Percentiles rank a stretch among this genome's conserved stretches.
Conservation (phyloP, 1,140 invertebrate species). For the Stegodyphus dumicola region DNA sequence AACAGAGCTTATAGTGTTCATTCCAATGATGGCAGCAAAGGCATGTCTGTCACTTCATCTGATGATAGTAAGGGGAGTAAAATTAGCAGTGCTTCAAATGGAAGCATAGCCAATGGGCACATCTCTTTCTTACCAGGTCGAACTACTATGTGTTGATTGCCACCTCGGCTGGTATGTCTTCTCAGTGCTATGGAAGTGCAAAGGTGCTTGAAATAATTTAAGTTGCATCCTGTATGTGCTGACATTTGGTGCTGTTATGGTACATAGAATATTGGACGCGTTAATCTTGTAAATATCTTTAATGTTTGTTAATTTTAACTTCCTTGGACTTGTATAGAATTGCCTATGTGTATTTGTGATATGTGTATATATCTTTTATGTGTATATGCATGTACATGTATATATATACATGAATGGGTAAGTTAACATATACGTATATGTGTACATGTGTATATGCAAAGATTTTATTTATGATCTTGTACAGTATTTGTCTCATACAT, state of each 20-base stretch:
- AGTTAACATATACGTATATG: constrained; percentile 16
- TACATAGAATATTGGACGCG: background rate
- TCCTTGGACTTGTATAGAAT: constrained; percentile 22
- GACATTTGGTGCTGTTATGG: constrained; percentile 16
- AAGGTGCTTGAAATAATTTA: background rate
- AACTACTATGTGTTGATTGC: constrained; percentile 51
- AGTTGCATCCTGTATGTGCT: background rate
- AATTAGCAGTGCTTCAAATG: constrained; percentile 70
- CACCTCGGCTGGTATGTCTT: background rate
- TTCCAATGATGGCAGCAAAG: constrained; percentile 65
- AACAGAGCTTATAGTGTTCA: constrained; percentile 64
- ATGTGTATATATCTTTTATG: constrained; percentile 19
- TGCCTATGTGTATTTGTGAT: constrained; percentile 13
- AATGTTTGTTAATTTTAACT: constrained; percentile 27
- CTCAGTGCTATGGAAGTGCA: background rate
- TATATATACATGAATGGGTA: constrained; percentile 13
- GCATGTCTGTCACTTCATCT: constrained; percentile 33
- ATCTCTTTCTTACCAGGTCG: constrained; percentile 55
- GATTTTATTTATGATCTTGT: constrained; percentile 57
- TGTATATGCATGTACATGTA: constrained; percentile 15
- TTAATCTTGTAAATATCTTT: background rate
- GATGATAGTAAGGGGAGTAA: constrained; percentile 65
- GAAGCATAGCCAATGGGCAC: constrained; percentile 69
- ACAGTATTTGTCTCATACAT: constrained; percentile 23
- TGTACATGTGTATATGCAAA: constrained; percentile 16